These are phyloP conservation scores for Nymphalis c-album DNA, from an alignment of 2,888 invertebrate species.

Conservation along the genomic window DNA sequence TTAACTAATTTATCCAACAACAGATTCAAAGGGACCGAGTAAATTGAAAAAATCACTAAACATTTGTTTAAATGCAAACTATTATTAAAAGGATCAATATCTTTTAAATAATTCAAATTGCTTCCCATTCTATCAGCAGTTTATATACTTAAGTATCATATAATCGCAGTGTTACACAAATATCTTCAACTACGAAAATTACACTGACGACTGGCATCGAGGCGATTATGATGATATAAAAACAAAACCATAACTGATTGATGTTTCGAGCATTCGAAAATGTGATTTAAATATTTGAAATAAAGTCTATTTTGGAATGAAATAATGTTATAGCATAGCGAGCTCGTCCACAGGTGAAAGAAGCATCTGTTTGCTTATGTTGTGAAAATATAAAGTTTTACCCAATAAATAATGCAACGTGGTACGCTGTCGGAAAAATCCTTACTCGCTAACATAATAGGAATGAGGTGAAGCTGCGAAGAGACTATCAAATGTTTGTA, in stretches of 20 bases:
- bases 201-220: constrained; percentile 32
- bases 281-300: constrained; percentile 31
- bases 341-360: constrained; percentile 68
- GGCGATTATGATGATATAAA: constrained; percentile 34
- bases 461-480: constrained; percentile 30
- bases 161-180: background rate
- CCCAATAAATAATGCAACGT: constrained; percentile 77
- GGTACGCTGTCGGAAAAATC: constrained; percentile 39
- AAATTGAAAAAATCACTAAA: no score
- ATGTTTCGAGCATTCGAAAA: constrained; percentile 16
- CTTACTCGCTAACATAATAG: constrained; percentile 41
- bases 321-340: constrained; percentile 36
- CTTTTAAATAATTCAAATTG: background rate
- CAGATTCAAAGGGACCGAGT: no score
- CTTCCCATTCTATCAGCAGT: background rate
- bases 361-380: constrained; percentile 69
- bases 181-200: constrained; percentile 34
- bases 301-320: constrained; percentile 52
- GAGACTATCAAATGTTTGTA: constrained; percentile 32
- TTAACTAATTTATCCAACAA: no score
- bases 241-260: constrained; percentile 24
- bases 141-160: constrained; percentile 11
- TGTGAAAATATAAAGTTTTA: constrained; percentile 73
- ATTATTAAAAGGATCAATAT: no score
- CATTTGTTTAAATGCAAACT: no score